phyloP scores from a whole-genome alignment of 2,113 vertebrate species.

The Tinamus guttatus region DNA sequence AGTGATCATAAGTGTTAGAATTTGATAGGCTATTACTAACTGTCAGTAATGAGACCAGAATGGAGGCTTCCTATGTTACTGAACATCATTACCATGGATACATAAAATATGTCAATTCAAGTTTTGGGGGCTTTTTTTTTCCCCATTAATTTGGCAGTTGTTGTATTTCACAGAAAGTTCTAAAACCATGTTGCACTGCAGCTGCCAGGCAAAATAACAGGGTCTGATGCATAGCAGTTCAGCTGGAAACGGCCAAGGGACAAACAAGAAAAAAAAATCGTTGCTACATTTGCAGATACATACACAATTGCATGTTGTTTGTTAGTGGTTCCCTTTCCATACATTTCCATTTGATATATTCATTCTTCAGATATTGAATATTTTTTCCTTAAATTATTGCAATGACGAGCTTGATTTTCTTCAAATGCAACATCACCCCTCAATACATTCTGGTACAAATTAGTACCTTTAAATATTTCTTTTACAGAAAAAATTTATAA shows the following conservation, averaged over 20 bases:
- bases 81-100: neutral
- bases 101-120: neutral
- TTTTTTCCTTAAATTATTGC: neutral
- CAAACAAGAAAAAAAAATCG: constrained; percentile 51
- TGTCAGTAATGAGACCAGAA: neutral
- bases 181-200: constrained; percentile 18
- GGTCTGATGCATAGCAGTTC: constrained; percentile 22
- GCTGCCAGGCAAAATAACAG: constrained; percentile 35
- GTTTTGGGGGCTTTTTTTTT: neutral
- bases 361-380: neutral
- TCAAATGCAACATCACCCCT: neutral
- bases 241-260: constrained; percentile 49
- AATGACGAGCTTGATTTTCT: neutral
- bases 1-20: neutral
- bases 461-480: neutral
- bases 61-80: neutral
- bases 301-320: neutral
- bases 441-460: neutral
- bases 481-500: neutral
- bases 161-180: constrained; percentile 32
- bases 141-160: neutral
- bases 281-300: constrained; percentile 52
- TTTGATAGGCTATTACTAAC: fast-evolving
- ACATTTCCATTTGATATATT: neutral
- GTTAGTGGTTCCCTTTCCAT: neutral